A percentile compares a stretch with the other conserved stretches of the same genome.
Evolutionary conservation across 37 sponge, comb jelly and placozoan species (phyloP).

Genomic region (Axinella damicornis): DNA sequence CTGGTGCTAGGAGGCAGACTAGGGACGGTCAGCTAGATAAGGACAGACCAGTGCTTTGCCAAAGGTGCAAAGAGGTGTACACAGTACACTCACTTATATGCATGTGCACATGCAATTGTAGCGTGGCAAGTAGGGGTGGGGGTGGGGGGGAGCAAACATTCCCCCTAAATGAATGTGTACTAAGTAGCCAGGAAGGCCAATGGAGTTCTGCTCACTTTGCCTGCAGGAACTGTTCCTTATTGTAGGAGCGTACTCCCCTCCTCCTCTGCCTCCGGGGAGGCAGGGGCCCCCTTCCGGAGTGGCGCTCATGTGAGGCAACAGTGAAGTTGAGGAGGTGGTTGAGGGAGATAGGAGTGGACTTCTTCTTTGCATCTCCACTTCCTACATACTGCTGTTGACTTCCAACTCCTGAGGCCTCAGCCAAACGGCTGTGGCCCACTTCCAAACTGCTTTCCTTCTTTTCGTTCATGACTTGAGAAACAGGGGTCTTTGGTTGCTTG

Average conservation of each 20-base stretch:
- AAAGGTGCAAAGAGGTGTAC: too few species aligned
- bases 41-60: too few species aligned
- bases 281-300: not conserved
- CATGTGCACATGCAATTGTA: too few species aligned
- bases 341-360: slow-evolving; percentile 52
- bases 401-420: slow-evolving; percentile 10
- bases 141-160: too few species aligned
- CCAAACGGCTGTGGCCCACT: slow-evolving; percentile 17
- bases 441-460: slow-evolving; percentile 28
- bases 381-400: not conserved
- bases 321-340: slow-evolving; percentile 91
- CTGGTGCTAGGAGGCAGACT: too few species aligned
- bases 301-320: slow-evolving; percentile 26
- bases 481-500: not conserved
- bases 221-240: slow-evolving; percentile 89
- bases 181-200: too few species aligned
- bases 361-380: slow-evolving; percentile 20
- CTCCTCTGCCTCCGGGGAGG: slow-evolving; percentile 4
- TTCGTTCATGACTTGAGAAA: slow-evolving; percentile 19
- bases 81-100: too few species aligned
- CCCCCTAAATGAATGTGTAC: too few species aligned
- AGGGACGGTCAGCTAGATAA: too few species aligned
- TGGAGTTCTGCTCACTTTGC: slow-evolving; percentile 89
- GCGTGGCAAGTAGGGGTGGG: too few species aligned
- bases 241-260: slow-evolving; percentile 30